Percentiles rank a stretch among this genome's conserved stretches.
phyloP scores from a whole-genome alignment of 2,888 invertebrate species.

The Parapristionchus giblindavisi region DNA sequence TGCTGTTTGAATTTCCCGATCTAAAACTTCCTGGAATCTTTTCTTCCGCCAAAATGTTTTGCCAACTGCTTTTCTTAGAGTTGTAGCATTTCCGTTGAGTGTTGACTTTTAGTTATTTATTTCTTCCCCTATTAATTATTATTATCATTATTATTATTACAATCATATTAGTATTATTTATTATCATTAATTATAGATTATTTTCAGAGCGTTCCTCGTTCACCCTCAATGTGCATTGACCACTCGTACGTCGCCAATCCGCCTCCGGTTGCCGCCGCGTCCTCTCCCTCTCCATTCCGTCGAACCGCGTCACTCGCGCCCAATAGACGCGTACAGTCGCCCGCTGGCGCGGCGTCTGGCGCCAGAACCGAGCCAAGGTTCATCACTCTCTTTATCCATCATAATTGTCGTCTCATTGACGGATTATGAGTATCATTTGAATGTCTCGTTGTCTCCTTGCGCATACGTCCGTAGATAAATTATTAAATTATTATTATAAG shows the following conservation, averaged over 20 bases:
- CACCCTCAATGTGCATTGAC: background rate
- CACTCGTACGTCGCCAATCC: background rate
- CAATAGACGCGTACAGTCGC: background rate
- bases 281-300: constrained; percentile 13
- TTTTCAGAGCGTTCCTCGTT: constrained; percentile 2
- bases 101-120: no score
- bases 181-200: background rate
- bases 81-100: no score
- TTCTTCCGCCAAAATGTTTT: no score
- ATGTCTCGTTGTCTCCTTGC: background rate
- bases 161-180: no score
- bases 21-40: no score
- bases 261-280: background rate
- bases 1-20: no score
- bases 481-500: no score
- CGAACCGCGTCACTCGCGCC: constrained; percentile 15
- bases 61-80: no score
- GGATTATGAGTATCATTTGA: background rate
- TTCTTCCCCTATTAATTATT: no score
- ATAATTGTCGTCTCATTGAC: background rate
- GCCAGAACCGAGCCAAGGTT: no score
- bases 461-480: no score
- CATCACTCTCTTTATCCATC: background rate
- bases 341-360: background rate
- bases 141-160: no score